These are phyloP conservation scores for Rhinogobio ventralis DNA, from an alignment of 2,797 vertebrate genomes.

Conservation along the genomic window DNA sequence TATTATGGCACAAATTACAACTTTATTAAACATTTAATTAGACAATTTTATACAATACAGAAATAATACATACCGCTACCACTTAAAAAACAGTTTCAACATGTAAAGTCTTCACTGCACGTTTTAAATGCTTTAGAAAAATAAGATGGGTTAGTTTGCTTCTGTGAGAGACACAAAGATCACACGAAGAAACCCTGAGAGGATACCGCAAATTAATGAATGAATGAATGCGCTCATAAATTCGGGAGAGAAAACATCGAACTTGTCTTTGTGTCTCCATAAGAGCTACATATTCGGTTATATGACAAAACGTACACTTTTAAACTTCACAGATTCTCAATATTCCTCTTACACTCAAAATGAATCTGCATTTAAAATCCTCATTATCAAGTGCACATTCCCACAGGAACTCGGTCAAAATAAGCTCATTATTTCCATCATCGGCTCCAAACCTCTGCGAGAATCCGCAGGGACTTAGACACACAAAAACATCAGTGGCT, in stretches of 20 bases:
- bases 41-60: conserved; percentile 13
- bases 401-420: not conserved
- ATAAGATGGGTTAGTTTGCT: not conserved
- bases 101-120: not conserved
- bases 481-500: conserved; percentile 7
- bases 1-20: conserved; percentile 21
- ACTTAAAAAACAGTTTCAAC: conserved; percentile 10
- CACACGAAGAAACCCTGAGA: conserved; percentile 30
- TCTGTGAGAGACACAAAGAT: conserved; percentile 11
- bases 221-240: not conserved
- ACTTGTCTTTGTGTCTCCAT: not conserved
- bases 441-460: not conserved
- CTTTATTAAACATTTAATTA: conserved; percentile 42
- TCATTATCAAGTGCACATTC: not conserved
- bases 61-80: not conserved
- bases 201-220: not conserved
- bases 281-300: conserved; percentile 4
- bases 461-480: not conserved
- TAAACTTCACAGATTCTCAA: not conserved
- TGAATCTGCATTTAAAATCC: conserved; percentile 8
- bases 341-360: not conserved
- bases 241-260: not conserved
- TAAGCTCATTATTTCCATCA: not conserved
- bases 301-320: not conserved
- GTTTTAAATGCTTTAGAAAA: conserved; percentile 14